Evolutionary conservation across 1,140 invertebrate species (phyloP).

Genomic region (Zaprionus kolodkinae): DNA sequence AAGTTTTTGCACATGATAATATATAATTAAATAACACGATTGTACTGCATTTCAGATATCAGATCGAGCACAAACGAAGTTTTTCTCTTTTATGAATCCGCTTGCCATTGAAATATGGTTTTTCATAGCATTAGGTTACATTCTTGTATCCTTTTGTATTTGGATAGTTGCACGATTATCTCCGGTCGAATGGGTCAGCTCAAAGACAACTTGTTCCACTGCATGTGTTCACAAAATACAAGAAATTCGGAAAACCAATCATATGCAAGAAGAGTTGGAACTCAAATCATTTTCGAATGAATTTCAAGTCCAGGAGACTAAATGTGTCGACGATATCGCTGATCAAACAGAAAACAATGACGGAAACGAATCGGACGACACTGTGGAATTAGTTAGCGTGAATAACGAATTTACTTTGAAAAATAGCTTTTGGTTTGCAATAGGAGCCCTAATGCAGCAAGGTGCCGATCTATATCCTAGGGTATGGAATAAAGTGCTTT

Average conservation of each 20-base stretch:
- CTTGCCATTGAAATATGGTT: slow-evolving; percentile 97
- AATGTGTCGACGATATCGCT: slow-evolving; percentile 15
- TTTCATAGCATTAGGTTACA: slow-evolving; percentile 95
- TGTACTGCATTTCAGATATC: slow-evolving; percentile 72
- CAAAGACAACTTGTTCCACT: slow-evolving; percentile 63
- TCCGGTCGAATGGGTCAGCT: slow-evolving; percentile 95
- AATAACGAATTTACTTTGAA: slow-evolving; percentile 90
- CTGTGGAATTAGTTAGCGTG: slow-evolving; percentile 84
- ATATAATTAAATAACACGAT: slow-evolving; percentile 5
- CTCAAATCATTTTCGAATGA: slow-evolving; percentile 13
- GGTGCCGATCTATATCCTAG: slow-evolving; percentile 95
- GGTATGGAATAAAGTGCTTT: slow-evolving; percentile 71
- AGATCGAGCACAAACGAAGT: slow-evolving; percentile 85
- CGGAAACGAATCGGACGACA: slow-evolving; percentile 58
- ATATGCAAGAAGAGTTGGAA: slow-evolving; percentile 50
- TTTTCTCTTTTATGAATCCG: slow-evolving; percentile 98
- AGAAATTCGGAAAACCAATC: slow-evolving; percentile 52
- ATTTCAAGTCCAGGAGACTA: slow-evolving; percentile 6
- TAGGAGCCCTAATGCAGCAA: slow-evolving; percentile 97
- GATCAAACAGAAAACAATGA: slow-evolving; percentile 18
- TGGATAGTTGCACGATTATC: slow-evolving; percentile 98
- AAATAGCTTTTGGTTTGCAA: slow-evolving; percentile 96
- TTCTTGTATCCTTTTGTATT: slow-evolving; percentile 95
- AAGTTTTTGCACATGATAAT: not conserved
- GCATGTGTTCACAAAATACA: slow-evolving; percentile 69